These are phyloP conservation scores for Temnothorax curvispinosus DNA, from an alignment of 1,140 invertebrate species.

Conservation along the genomic window DNA sequence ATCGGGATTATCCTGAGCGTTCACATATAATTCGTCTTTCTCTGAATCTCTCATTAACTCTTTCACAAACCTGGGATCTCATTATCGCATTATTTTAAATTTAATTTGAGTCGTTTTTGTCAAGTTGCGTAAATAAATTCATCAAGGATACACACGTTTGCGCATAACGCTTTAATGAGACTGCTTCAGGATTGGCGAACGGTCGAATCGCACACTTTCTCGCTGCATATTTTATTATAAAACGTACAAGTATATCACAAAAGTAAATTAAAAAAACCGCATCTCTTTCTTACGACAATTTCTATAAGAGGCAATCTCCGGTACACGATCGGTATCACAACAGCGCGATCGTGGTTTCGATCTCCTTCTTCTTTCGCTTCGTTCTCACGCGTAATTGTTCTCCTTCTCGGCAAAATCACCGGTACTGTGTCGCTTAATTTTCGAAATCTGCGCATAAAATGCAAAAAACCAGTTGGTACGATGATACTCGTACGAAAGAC, in stretches of 20 bases:
- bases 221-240: constrained; percentile 63
- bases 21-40: background rate
- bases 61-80: background rate
- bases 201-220: background rate
- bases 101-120: background rate
- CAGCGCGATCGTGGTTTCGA: background rate
- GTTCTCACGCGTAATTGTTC: constrained; percentile 56
- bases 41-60: background rate
- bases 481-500: background rate
- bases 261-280: constrained; percentile 35
- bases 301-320: background rate
- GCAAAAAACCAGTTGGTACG: constrained; percentile 9
- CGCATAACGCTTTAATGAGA: background rate
- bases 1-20: background rate
- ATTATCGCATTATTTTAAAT: background rate
- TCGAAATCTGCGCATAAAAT: constrained; percentile 68
- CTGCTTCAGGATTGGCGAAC: background rate
- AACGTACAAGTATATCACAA: constrained; percentile 58
- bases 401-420: constrained; percentile 68
- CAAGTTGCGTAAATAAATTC: background rate
- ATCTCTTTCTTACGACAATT: background rate
- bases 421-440: constrained; percentile 60
- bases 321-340: constrained; percentile 29
- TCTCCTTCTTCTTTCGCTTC: background rate
- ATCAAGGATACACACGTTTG: background rate